Percentiles rank a stretch among this genome's conserved stretches.
phyloP scores from a whole-genome alignment of 2,113 vertebrate genomes.

The Hippoglossus stenolepis region DNA sequence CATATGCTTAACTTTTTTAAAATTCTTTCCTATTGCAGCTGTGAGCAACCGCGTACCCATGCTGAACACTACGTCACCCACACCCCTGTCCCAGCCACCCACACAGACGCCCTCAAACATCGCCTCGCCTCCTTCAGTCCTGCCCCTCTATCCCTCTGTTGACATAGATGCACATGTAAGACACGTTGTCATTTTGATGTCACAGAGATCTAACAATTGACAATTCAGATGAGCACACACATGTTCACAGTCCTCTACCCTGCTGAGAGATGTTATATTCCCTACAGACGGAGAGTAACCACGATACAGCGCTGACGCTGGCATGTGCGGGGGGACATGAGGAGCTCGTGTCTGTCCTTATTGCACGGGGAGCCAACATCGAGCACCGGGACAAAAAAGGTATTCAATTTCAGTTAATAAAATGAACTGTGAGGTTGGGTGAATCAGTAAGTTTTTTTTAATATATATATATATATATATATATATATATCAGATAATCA shows the following conservation, averaged over 20 bases:
- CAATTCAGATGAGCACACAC: neutral
- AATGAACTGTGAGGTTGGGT: neutral
- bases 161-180: conserved; percentile 99
- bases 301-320: conserved; percentile 96
- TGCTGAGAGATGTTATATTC: conserved; percentile 12
- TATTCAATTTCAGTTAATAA: conserved; percentile 54
- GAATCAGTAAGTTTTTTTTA: neutral
- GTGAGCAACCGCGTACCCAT: conserved; percentile 95
- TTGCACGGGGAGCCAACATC: conserved; percentile 96
- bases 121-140: conserved; percentile 87
- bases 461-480: too few relatives aligned
- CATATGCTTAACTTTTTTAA: neutral
- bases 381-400: conserved; percentile 99
- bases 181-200: neutral
- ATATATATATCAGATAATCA: neutral
- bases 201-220: neutral
- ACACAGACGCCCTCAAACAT: conserved; percentile 86
- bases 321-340: conserved; percentile 98
- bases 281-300: conserved; percentile 96
- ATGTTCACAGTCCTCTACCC: neutral
- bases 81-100: conserved; percentile 82
- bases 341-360: conserved; percentile 96
- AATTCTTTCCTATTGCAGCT: conserved; percentile 81
- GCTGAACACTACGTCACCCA: conserved; percentile 88
- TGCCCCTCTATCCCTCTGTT: conserved; percentile 94